Evolutionary conservation across 2,888 invertebrate genomes (phyloP).

Genomic region (Lasioglossum villosulum): DNA sequence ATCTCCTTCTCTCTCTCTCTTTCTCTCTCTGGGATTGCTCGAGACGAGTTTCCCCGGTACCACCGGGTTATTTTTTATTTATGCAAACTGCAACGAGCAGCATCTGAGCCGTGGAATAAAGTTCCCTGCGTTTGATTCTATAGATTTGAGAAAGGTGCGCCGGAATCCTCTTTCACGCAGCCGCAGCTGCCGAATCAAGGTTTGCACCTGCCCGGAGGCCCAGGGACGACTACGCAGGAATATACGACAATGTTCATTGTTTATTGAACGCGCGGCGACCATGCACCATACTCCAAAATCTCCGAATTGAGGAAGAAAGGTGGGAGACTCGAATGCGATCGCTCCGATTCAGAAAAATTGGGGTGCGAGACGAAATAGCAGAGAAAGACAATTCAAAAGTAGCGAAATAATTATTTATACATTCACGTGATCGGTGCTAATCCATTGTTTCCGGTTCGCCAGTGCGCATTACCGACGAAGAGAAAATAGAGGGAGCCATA

Average conservation of each 20-base stretch:
- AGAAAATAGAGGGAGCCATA: background rate
- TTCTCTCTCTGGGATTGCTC: background rate
- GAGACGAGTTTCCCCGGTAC: background rate
- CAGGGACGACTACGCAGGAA: conserved; percentile 41
- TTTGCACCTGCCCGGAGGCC: conserved; percentile 65
- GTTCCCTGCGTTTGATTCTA: conserved; percentile 43
- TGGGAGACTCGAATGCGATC: background rate
- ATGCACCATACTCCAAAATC: background rate
- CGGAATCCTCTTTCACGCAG: conserved; percentile 60
- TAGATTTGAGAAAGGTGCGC: conserved; percentile 48
- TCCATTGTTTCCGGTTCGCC: background rate
- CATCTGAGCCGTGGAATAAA: conserved; percentile 12
- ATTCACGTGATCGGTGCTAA: background rate
- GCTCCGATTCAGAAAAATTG: background rate
- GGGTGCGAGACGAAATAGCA: too few species aligned
- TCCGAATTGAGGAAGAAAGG: background rate
- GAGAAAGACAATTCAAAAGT: background rate
- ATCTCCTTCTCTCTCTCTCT: background rate
- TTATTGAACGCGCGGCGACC: conserved; percentile 50
- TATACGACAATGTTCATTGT: conserved; percentile 65
- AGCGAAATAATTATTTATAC: background rate
- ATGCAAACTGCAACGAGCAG: background rate
- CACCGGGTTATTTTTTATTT: conserved; percentile 25
- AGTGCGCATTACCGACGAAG: background rate
- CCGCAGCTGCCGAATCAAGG: conserved; percentile 70